Percentiles rank a stretch among this genome's conserved stretches.
Conservation (phyloP, 2,797 vertebrate genomes). For the Enteromius unitaeniatus region DNA sequence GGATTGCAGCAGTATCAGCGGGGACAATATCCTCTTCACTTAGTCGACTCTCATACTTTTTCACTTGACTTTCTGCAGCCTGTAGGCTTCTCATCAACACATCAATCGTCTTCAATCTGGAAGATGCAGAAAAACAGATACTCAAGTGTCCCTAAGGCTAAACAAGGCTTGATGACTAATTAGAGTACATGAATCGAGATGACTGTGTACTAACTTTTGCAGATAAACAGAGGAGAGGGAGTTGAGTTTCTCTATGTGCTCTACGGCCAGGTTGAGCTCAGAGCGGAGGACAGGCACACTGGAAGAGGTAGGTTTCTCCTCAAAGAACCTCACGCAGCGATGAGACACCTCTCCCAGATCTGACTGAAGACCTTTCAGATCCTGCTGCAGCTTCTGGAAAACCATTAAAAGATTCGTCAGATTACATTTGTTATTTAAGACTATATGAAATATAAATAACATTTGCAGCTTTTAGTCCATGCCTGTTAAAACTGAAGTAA, state of each 20-base stretch:
- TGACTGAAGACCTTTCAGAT: conserved; percentile 82
- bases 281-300: conserved; percentile 83
- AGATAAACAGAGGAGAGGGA: conserved; percentile 89
- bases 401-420: neutral
- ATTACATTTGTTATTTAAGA: neutral
- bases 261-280: conserved; percentile 87
- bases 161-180: neutral
- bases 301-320: conserved; percentile 85
- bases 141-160: neutral
- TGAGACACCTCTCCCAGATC: conserved; percentile 82
- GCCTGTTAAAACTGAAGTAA: neutral
- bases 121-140: conserved; percentile 19
- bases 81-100: conserved; percentile 84
- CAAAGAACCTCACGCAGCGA: conserved; percentile 86
- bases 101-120: conserved; percentile 91
- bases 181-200: neutral
- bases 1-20: conserved; percentile 83
- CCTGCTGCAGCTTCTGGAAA: conserved; percentile 80
- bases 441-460: neutral
- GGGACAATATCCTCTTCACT: conserved; percentile 94
- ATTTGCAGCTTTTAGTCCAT: neutral
- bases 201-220: conserved; percentile 84
- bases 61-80: conserved; percentile 88
- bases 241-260: conserved; percentile 85
- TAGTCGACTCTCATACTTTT: conserved; percentile 88